Percentiles rank a stretch among this genome's conserved stretches.
Evolutionary conservation across 2,797 vertebrate genomes (phyloP).

Genomic region (Caiman crocodilus): DNA sequence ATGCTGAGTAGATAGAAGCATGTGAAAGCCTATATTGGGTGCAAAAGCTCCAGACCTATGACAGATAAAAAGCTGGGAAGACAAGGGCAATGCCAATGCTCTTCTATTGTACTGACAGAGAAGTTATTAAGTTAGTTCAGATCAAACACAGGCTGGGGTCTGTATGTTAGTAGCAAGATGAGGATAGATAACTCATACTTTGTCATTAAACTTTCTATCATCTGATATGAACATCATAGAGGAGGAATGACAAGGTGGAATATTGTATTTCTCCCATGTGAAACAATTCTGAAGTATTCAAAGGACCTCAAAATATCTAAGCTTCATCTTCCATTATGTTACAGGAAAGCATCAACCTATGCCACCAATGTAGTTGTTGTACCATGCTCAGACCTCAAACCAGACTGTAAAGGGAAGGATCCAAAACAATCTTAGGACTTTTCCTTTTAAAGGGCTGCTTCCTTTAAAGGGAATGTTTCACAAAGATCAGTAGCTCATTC

Average conservation of each 20-base stretch:
- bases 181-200: background rate
- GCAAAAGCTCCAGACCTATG: no score
- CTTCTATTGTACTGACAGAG: no score
- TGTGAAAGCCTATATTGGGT: no score
- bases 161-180: background rate
- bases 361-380: background rate
- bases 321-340: background rate
- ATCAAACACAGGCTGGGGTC: background rate
- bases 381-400: background rate
- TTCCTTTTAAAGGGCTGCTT: background rate
- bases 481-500: background rate
- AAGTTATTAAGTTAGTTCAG: no score
- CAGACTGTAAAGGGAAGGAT: background rate
- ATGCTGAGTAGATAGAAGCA: no score
- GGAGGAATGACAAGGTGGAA: background rate
- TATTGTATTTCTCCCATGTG: accelerated
- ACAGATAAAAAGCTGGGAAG: no score
- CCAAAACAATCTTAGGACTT: constrained; percentile 5
- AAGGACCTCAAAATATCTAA: background rate
- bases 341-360: background rate
- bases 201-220: background rate
- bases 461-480: background rate
- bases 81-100: no score
- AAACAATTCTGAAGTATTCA: background rate
- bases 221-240: background rate